A percentile compares a stretch with the other conserved stretches of the same genome.
phyloP scores from a whole-genome alignment of 2,797 vertebrate genomes.

The Parotocinclus haroldoi region DNA sequence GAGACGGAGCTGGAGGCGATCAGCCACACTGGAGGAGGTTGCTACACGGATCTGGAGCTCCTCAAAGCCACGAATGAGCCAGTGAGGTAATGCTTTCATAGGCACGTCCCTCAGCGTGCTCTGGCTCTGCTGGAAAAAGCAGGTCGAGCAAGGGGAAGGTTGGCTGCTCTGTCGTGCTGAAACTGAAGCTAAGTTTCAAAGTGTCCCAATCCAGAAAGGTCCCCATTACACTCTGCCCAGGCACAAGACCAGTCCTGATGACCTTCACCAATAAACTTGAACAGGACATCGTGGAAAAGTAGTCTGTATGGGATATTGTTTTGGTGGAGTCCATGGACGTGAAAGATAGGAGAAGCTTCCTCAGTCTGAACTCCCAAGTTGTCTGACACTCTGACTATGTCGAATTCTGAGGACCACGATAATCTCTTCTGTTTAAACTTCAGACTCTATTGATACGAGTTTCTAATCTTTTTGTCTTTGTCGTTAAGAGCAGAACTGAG shows the following conservation, averaged over 20 bases:
- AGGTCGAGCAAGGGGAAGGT: slow-evolving; percentile 43
- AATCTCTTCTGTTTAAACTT: slow-evolving; percentile 1
- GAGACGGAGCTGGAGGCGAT: slow-evolving; percentile 11
- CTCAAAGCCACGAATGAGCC: slow-evolving; percentile 46
- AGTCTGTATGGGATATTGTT: slow-evolving; percentile 1
- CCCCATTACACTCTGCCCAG: slow-evolving; percentile 55
- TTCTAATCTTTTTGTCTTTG: background rate
- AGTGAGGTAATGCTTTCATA: slow-evolving; percentile 61
- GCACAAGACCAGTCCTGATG: slow-evolving; percentile 43
- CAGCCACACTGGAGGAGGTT: slow-evolving; percentile 18
- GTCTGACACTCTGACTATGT: background rate
- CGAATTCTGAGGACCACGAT: background rate
- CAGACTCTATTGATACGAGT: background rate
- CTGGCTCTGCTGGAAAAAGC: slow-evolving; percentile 55
- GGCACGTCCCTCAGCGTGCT: slow-evolving; percentile 52
- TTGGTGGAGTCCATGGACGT: slow-evolving; percentile 33
- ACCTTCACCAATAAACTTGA: slow-evolving; percentile 45
- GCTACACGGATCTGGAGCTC: slow-evolving; percentile 44
- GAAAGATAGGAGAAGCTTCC: slow-evolving; percentile 22
- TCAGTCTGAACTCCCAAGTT: background rate
- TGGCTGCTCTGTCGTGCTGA: slow-evolving; percentile 35
- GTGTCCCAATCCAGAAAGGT: slow-evolving; percentile 46
- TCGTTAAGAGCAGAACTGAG: too few relatives aligned
- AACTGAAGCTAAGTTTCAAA: slow-evolving; percentile 39
- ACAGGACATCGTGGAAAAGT: slow-evolving; percentile 47